These are phyloP conservation scores for Suillia variegata DNA, from an alignment of 2,888 invertebrate genomes.

Conservation along the genomic window DNA sequence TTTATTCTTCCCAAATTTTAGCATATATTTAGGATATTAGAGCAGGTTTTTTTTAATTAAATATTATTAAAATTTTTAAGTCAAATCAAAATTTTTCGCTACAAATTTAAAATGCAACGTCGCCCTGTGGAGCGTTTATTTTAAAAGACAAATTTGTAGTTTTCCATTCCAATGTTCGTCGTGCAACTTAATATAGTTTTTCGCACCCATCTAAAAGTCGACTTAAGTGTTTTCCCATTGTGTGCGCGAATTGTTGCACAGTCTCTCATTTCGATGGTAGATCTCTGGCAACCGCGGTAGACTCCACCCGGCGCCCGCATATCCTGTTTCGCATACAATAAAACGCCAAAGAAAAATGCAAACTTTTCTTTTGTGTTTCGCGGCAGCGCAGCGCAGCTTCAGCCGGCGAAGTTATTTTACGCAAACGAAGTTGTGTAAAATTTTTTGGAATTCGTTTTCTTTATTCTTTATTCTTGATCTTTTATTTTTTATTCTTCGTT, in stretches of 20 bases:
- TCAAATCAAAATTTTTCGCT: no score
- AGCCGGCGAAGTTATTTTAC: slow-evolving; percentile 22
- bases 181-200: neutral
- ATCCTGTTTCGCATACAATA: neutral
- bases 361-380: neutral
- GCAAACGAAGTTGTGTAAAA: neutral
- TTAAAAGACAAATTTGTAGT: no score
- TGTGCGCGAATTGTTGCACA: slow-evolving; percentile 17
- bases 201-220: slow-evolving; percentile 33
- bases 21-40: no score
- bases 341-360: neutral
- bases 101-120: no score
- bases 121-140: no score
- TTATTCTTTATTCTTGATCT: neutral
- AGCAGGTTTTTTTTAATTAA: no score
- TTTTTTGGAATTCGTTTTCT: neutral
- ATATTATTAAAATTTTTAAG: no score
- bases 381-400: no score
- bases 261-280: slow-evolving; percentile 11
- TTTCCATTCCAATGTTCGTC: no score
- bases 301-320: slow-evolving; percentile 11
- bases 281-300: slow-evolving; percentile 12
- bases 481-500: neutral
- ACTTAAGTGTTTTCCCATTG: slow-evolving; percentile 10
- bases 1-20: no score